Evolutionary conservation across 2,888 invertebrate species (phyloP).

Genomic region (Hirtodrosophila alboralis): DNA sequence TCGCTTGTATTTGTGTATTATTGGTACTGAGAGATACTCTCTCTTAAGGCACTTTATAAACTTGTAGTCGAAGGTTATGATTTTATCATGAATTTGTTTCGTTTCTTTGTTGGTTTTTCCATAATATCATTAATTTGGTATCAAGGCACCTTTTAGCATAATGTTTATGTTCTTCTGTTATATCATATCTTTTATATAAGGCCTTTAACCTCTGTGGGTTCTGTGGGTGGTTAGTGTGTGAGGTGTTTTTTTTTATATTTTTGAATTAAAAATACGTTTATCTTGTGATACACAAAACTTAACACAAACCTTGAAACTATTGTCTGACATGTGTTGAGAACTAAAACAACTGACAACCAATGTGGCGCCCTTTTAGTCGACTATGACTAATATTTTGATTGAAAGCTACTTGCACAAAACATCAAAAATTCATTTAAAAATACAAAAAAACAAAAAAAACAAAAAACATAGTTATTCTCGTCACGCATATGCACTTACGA

Average conservation of each 20-base stretch:
- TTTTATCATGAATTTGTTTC: constrained; percentile 4
- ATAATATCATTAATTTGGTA: constrained; percentile 7
- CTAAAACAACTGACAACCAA: constrained; percentile 63
- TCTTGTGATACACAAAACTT: constrained; percentile 1
- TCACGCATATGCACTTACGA: constrained; percentile 65
- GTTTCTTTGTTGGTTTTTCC: constrained; percentile 1
- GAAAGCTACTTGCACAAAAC: constrained; percentile 26
- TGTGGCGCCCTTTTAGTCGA: constrained; percentile 8
- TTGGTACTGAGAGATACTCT: constrained; percentile 8
- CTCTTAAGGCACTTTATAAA: constrained; percentile 53
- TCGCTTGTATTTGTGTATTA: constrained; percentile 3
- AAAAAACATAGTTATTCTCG: constrained; percentile 27
- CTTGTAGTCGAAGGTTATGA: background rate
- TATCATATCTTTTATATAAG: constrained; percentile 36
- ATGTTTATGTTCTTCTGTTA: constrained; percentile 1
- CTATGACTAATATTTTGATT: constrained; percentile 27
- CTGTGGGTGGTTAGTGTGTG: constrained; percentile 2
- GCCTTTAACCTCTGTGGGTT: no score
- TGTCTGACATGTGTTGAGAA: constrained; percentile 62
- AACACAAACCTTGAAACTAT: constrained; percentile 54
- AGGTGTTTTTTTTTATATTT: constrained; percentile 10
- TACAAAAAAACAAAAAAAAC: no score
- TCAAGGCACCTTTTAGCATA: constrained; percentile 41
- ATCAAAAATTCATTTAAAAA: constrained; percentile 70
- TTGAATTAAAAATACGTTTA: constrained; percentile 6